phyloP scores from a whole-genome alignment of 1,140 invertebrate species.

The Papilio helenus region DNA sequence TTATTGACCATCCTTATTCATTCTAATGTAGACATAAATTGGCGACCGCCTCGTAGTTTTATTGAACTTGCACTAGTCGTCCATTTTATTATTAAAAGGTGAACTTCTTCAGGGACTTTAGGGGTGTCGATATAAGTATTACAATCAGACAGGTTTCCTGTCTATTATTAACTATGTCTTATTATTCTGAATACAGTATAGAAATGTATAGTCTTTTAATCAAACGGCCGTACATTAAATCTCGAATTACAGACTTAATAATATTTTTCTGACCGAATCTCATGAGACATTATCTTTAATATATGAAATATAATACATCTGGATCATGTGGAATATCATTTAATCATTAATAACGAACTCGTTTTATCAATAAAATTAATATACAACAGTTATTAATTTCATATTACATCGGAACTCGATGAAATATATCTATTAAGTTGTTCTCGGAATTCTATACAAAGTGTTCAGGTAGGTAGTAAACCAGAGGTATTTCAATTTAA shows the following conservation, averaged over 20 bases:
- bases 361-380: not conserved
- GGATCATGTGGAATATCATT: too few relatives aligned
- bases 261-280: too few relatives aligned
- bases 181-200: too few relatives aligned
- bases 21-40: constrained; percentile 71
- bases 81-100: constrained; percentile 74
- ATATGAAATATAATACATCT: too few relatives aligned
- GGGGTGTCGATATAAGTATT: constrained; percentile 14
- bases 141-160: not conserved
- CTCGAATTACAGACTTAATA: too few relatives aligned
- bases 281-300: too few relatives aligned
- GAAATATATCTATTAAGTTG: not conserved
- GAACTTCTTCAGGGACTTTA: constrained; percentile 48
- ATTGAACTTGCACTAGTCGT: constrained; percentile 65
- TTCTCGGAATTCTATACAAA: not conserved
- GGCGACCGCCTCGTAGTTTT: constrained; percentile 55
- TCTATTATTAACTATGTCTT: not conserved
- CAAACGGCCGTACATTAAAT: too few relatives aligned
- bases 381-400: not conserved
- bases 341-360: not conserved
- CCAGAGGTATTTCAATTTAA: constrained; percentile 8
- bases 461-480: not conserved
- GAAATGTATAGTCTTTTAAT: too few relatives aligned
- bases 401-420: not conserved
- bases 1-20: constrained; percentile 68